Percentiles rank a stretch among this genome's conserved stretches.
phyloP scores from a whole-genome alignment of 2,797 vertebrate species.

The Phaenicophaeus curvirostris region DNA sequence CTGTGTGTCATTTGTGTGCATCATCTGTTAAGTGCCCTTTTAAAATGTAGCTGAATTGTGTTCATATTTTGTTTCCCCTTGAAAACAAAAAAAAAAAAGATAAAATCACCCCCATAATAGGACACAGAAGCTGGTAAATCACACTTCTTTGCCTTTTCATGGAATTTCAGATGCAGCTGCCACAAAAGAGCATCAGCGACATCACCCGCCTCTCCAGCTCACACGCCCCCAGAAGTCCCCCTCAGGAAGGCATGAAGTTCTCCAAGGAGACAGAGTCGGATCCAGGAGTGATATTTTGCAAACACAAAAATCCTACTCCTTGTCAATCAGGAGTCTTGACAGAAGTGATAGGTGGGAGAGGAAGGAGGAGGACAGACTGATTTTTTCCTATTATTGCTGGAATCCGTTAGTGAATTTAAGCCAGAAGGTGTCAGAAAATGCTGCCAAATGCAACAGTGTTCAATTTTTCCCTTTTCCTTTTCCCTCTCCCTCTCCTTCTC shows the following conservation, averaged over 20 bases:
- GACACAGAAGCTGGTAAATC: neutral
- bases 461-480: rapidly evolving
- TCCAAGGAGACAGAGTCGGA: neutral
- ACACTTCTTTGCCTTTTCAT: neutral
- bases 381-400: neutral
- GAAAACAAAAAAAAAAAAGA: neutral
- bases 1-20: too few species aligned
- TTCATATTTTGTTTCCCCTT: neutral
- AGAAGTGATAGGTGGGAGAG: slow-evolving; percentile 6
- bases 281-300: slow-evolving; percentile 3
- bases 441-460: neutral
- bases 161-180: neutral
- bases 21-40: neutral
- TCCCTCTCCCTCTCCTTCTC: rapidly evolving
- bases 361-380: neutral
- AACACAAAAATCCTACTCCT: slow-evolving; percentile 29
- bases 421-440: neutral
- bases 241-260: neutral
- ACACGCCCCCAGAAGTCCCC: neutral
- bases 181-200: neutral
- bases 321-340: neutral
- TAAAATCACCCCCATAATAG: neutral
- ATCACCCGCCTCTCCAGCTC: neutral
- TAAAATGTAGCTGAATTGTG: neutral
- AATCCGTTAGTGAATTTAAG: neutral